Evolutionary conservation across 2,797 vertebrate species (phyloP).

Genomic region (Phyllotis vaccarum): DNA sequence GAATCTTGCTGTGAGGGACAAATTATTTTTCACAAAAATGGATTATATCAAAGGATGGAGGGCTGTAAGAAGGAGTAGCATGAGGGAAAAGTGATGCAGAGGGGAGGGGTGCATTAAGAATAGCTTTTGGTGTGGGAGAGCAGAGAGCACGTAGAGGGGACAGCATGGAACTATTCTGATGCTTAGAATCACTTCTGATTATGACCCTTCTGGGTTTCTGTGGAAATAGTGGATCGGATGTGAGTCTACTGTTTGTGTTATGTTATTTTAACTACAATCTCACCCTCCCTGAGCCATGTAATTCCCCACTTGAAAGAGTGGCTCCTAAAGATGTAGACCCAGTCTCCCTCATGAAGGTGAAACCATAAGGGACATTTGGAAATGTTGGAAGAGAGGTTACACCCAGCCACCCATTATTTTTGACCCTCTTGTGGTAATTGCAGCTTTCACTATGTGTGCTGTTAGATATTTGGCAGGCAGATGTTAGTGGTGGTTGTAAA

Average conservation of each 20-base stretch:
- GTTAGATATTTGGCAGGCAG: slow-evolving; percentile 23
- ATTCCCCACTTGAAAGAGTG: neutral
- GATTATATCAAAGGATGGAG: neutral
- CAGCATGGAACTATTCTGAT: neutral
- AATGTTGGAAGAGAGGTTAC: neutral
- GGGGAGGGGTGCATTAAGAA: neutral
- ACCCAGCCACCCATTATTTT: slow-evolving; percentile 38
- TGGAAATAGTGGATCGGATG: neutral
- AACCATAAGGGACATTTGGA: slow-evolving; percentile 11
- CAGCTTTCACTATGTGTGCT: neutral
- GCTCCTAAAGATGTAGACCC: neutral
- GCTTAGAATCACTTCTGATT: neutral
- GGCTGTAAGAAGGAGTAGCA: neutral
- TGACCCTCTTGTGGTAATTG: slow-evolving; percentile 15
- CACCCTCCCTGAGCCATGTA: neutral
- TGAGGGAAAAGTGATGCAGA: neutral
- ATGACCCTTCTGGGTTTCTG: neutral
- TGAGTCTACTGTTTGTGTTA: neutral
- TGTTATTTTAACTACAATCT: neutral
- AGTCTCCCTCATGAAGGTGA: neutral
- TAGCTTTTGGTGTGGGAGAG: neutral
- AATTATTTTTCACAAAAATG: slow-evolving; percentile 12
- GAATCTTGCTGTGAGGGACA: neutral
- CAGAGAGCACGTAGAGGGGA: neutral
- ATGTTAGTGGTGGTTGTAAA: neutral